Conservation (phyloP, 2,888 invertebrate genomes). For the Drosophila melanosoma region DNA sequence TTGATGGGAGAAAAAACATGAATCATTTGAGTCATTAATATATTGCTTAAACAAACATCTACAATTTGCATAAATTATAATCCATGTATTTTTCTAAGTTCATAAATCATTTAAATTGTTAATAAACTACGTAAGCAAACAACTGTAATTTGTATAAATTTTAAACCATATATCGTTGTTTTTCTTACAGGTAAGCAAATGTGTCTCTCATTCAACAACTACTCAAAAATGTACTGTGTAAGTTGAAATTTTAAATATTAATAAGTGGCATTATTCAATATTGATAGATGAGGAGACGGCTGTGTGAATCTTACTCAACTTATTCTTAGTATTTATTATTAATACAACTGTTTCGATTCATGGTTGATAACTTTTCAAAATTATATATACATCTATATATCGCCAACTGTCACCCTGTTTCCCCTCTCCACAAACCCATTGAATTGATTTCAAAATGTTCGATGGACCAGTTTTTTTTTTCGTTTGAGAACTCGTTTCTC, state of each 20-base stretch:
- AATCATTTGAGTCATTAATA: slow-evolving; percentile 2
- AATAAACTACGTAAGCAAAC: background rate
- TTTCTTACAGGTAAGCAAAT: slow-evolving; percentile 48
- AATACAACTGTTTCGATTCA: slow-evolving; percentile 58
- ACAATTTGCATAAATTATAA: background rate
- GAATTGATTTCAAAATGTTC: slow-evolving; percentile 49
- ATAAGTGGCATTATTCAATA: background rate
- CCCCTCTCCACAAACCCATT: background rate
- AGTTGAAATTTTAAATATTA: slow-evolving; percentile 19
- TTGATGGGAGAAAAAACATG: background rate
- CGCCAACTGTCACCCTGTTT: slow-evolving; percentile 11
- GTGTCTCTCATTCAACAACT: background rate
- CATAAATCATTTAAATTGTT: background rate
- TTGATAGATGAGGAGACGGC: slow-evolving; percentile 20
- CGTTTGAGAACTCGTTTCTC: slow-evolving; percentile 66
- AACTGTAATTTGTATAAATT: background rate
- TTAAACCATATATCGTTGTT: background rate
- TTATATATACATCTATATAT: background rate
- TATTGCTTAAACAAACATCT: background rate
- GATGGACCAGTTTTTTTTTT: slow-evolving; percentile 68
- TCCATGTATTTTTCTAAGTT: too few species aligned
- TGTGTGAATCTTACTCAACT: slow-evolving; percentile 25
- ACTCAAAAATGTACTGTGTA: slow-evolving; percentile 16
- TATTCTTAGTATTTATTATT: slow-evolving; percentile 41
- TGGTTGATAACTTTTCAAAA: slow-evolving; percentile 75